Evolutionary conservation across 1,140 invertebrate genomes (phyloP).

Genomic region (Diorhabda elongata): DNA sequence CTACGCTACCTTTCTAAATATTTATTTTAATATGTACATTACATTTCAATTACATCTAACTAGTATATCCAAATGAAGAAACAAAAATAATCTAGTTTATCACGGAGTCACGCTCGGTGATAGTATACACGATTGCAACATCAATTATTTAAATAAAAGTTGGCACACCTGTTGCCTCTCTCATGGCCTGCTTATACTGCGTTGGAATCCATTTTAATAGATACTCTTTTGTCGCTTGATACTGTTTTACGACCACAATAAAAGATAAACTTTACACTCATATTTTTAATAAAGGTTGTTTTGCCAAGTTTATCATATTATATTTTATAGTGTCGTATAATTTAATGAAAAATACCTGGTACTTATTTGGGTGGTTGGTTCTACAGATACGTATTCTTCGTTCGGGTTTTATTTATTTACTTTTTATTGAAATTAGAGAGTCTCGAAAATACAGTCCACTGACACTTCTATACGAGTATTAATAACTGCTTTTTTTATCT

Average conservation of each 20-base stretch:
- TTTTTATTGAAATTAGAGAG: too few relatives aligned
- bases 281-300: constrained; percentile 19
- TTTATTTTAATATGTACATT: too few relatives aligned
- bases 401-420: too few relatives aligned
- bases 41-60: too few relatives aligned
- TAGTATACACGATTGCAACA: constrained; percentile 5
- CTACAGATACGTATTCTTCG: background rate
- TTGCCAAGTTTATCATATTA: constrained; percentile 19
- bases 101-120: background rate
- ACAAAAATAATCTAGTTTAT: constrained; percentile 1
- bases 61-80: background rate
- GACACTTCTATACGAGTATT: too few relatives aligned
- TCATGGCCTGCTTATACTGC: constrained; percentile 3
- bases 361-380: background rate
- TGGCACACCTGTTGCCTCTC: constrained; percentile 15
- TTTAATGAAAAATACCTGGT: background rate
- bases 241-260: constrained; percentile 14
- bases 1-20: too few relatives aligned
- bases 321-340: constrained; percentile 16
- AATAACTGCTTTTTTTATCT: too few relatives aligned
- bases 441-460: too few relatives aligned
- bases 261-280: constrained; percentile 20
- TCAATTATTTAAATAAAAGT: constrained; percentile 16
- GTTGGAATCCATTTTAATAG: constrained; percentile 11
- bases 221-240: constrained; percentile 18